Conservation (phyloP, 2,113 vertebrate species). For the Catharus bicknelli region DNA sequence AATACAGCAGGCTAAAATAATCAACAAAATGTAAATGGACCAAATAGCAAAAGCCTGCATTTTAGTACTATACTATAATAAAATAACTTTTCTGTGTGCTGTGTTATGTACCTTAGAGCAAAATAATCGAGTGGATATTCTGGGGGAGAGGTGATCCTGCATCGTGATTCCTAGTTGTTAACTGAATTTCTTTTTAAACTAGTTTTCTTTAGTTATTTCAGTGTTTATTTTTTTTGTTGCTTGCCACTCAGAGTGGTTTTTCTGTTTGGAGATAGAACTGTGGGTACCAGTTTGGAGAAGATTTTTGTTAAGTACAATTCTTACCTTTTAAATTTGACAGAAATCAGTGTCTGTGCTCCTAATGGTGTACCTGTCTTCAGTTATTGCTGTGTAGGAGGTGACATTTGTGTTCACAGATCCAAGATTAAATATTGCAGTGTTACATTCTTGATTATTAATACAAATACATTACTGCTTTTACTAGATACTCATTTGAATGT, state of each 20-base stretch:
- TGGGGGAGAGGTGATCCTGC: neutral
- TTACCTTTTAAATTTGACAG: neutral
- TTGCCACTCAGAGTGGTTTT: neutral
- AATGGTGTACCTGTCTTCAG: neutral
- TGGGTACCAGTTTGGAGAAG: neutral
- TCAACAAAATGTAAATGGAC: constrained; percentile 36
- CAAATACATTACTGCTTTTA: constrained; percentile 38
- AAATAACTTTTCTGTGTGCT: neutral
- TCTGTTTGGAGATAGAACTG: neutral
- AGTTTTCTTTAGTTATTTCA: neutral
- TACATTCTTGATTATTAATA: constrained; percentile 24
- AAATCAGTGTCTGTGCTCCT: neutral
- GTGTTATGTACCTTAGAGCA: neutral
- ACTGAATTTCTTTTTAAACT: neutral
- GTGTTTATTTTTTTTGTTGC: neutral
- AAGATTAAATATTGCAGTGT: constrained; percentile 31
- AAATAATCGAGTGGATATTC: neutral
- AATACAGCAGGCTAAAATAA: neutral
- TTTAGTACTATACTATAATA: neutral
- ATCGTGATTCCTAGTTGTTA: neutral
- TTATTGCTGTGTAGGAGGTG: constrained; percentile 10
- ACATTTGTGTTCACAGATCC: neutral
- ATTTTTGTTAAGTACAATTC: neutral
- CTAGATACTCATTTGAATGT: constrained; percentile 42
- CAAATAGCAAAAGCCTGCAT: constrained; percentile 15